Base-by-base conservation (phyloP, 2,113 vertebrate species). In the Sardina pilchardus region DNA sequence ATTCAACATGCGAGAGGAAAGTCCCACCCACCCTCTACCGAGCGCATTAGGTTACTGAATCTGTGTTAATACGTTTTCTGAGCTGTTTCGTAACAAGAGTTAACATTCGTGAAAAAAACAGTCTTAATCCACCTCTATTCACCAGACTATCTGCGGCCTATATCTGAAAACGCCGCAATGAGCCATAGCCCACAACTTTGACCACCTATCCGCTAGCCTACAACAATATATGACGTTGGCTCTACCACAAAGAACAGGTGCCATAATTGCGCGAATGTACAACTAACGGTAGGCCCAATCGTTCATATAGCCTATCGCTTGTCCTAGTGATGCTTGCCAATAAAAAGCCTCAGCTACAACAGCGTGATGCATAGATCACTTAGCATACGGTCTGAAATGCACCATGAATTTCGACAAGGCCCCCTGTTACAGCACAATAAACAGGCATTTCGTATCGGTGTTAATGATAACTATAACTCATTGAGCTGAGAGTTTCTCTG, bases 71-170 rank as follows among this genome's bases (percentile, higher is more conserved):
- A 59, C 71, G 19, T 83, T 88, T 85, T 82, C 81, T 81, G 82
- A 71, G 30, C 85, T 19, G 84, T 88, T 87, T 88, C 85, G 83
- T 86, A 86, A 89, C 85, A 81, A 56, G 83, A 78, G 78, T 75
- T 86, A 85, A 39, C 44, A 82, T 30, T 88, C 44, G 43, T 43
- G 63, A 78, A 67, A 78, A 89, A 84, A 59, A 78, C 88, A 36
- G 84, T 84, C 75, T 75, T 80, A 84, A 86, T 83, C 81, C 81
- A 85, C n/a, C 81, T 80, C 39, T 19, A 81, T 89, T 19, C 71
- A 36, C 30, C 71, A 78, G 26, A 36, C 71, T 78, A 34, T 78
- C 81, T 48, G 39, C 63, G 71, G 82, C 82, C 82, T 48, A 75
- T 59, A 59, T 36, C 14, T 17, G 36, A 36, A 30, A 78, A 17